Percentiles rank a stretch among this genome's conserved stretches.
These are phyloP conservation scores for Plutomurus gul DNA, from an alignment of 1,140 invertebrate genomes.

Conservation along the genomic window DNA sequence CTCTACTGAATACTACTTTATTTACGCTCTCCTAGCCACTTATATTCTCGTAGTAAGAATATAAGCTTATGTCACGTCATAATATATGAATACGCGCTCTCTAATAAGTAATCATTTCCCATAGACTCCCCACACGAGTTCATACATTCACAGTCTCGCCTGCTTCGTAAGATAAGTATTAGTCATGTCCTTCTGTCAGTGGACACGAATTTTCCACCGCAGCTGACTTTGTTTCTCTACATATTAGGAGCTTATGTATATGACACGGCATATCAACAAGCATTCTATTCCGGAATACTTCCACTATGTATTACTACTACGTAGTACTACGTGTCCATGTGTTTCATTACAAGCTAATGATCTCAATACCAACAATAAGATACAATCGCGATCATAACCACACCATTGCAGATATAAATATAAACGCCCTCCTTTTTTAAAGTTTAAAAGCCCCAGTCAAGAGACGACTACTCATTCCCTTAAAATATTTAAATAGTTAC, in stretches of 20 bases:
- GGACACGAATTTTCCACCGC: not conserved
- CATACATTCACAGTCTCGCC: not conserved
- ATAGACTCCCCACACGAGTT: not conserved
- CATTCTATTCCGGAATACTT: not conserved
- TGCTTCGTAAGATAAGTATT: not conserved
- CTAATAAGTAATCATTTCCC: not conserved
- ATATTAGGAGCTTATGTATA: not conserved
- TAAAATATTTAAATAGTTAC: no score
- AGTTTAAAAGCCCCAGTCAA: not conserved
- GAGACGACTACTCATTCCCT: not conserved
- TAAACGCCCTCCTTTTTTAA: conserved; percentile 26
- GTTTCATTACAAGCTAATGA: not conserved
- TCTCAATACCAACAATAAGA: not conserved
- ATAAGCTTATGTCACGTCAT: not conserved
- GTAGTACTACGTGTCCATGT: not conserved
- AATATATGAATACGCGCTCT: not conserved
- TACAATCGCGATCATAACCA: not conserved
- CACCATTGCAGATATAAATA: no score
- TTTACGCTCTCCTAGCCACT: no score
- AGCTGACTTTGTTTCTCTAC: conserved; percentile 7
- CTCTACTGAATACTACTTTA: not conserved
- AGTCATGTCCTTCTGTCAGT: not conserved
- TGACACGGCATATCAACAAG: not conserved
- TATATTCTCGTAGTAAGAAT: not conserved
- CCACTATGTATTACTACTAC: not conserved